A percentile compares a stretch with the other conserved stretches of the same genome.
Evolutionary conservation across 30 jellyfish, hydroid and myxozoan genomes (phyloP).

Genomic region (Catostylus mosaicus): DNA sequence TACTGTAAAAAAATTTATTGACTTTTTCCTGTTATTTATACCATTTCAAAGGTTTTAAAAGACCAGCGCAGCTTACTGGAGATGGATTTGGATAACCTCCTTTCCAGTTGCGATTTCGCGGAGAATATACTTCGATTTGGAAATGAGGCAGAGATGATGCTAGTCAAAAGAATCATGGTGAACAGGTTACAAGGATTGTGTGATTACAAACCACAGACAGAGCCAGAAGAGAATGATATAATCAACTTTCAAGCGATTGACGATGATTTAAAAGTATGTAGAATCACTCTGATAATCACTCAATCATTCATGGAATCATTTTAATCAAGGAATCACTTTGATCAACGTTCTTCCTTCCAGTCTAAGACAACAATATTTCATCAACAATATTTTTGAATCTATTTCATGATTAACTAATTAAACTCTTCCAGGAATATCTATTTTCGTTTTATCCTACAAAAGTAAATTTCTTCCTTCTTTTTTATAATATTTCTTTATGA

Average conservation of each 20-base stretch:
- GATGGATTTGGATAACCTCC: conserved; percentile 88
- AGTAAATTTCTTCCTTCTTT: too few relatives aligned
- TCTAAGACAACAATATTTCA: too few relatives aligned
- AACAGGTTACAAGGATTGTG: conserved; percentile 67
- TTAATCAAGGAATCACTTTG: too few relatives aligned
- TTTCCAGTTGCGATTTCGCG: conserved; percentile 87
- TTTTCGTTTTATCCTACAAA: too few relatives aligned
- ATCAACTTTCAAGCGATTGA: conserved; percentile 65
- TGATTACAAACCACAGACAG: conserved; percentile 85
- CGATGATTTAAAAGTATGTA: conserved; percentile 59
- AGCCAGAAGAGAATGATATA: conserved; percentile 95
- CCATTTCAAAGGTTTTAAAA: conserved; percentile 61
- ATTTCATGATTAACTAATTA: too few relatives aligned
- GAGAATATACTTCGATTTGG: conserved; percentile 94
- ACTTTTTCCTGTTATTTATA: not conserved
- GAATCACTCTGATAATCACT: too few relatives aligned
- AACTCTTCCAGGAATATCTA: too few relatives aligned
- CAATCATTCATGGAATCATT: too few relatives aligned
- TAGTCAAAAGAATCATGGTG: conserved; percentile 78
- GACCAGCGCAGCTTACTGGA: conserved; percentile 81
- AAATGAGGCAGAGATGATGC: conserved; percentile 99
- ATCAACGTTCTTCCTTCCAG: too few relatives aligned
- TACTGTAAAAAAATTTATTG: too few relatives aligned
- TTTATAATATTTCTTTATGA: too few relatives aligned
- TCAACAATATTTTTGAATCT: too few relatives aligned